Conservation (phyloP, 1,140 invertebrate species). For the Adoxophyes honmai region DNA sequence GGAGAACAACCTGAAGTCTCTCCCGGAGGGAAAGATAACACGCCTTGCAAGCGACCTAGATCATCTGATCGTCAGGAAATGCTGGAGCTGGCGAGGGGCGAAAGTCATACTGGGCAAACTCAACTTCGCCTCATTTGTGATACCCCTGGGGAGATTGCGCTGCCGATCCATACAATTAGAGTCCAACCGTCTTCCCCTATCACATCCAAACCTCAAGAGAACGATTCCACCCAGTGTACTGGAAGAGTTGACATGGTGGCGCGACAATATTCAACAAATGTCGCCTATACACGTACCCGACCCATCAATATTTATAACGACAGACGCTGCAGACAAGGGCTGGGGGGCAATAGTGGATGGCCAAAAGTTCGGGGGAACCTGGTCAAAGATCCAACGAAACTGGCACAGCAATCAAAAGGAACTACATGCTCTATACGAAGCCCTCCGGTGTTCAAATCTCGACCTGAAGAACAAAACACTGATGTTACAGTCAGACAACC, state of each 20-base stretch:
- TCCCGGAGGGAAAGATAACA: slow-evolving; percentile 11
- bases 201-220: background rate
- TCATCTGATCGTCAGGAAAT: background rate
- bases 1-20: slow-evolving; percentile 6
- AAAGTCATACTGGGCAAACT: slow-evolving; percentile 18
- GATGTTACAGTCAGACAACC: slow-evolving; percentile 24
- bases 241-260: background rate
- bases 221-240: background rate
- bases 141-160: slow-evolving; percentile 19
- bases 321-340: slow-evolving; percentile 20
- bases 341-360: slow-evolving; percentile 20
- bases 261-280: background rate
- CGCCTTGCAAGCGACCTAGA: background rate
- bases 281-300: background rate
- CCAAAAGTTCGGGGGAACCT: background rate
- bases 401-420: slow-evolving; percentile 29
- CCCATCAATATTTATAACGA: slow-evolving; percentile 16
- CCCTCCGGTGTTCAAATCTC: background rate
- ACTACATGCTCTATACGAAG: slow-evolving; percentile 8
- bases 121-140: slow-evolving; percentile 19
- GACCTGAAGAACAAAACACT: background rate
- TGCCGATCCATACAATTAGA: slow-evolving; percentile 17
- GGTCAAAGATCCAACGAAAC: slow-evolving; percentile 11
- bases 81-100: slow-evolving; percentile 16
- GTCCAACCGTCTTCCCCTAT: background rate